These are phyloP conservation scores for Pyrrhia umbra DNA, from an alignment of 2,888 invertebrate species.

Conservation along the genomic window DNA sequence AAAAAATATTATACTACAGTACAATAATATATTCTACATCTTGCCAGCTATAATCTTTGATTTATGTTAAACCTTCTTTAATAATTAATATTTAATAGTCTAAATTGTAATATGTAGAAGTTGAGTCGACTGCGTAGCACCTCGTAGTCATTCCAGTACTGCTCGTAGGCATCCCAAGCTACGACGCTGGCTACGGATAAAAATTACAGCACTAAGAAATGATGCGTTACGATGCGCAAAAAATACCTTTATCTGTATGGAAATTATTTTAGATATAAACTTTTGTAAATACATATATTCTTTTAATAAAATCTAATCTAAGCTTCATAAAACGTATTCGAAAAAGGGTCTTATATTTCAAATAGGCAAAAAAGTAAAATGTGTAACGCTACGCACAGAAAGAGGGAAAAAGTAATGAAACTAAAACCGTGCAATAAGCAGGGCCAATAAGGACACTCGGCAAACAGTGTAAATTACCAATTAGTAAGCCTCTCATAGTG, in stretches of 20 bases:
- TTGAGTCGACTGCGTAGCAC: constrained; percentile 4
- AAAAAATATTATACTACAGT: not conserved
- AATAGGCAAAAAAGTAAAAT: not conserved
- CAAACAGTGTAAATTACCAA: constrained; percentile 78
- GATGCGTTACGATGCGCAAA: too few relatives aligned
- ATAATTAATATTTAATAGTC: not conserved
- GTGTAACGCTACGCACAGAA: not conserved
- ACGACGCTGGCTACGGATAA: not conserved
- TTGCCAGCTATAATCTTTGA: not conserved
- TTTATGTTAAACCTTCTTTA: not conserved
- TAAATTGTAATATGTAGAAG: not conserved
- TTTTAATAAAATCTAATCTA: too few relatives aligned
- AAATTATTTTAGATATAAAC: too few relatives aligned
- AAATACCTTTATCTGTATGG: too few relatives aligned
- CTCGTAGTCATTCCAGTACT: constrained; percentile 10
- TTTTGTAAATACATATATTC: too few relatives aligned
- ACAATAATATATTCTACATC: not conserved
- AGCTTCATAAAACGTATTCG: not conserved
- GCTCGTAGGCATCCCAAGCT: not conserved
- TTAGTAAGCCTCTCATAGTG: constrained; percentile 76
- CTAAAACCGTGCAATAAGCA: constrained; percentile 39
- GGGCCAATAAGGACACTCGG: constrained; percentile 53
- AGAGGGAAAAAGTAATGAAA: constrained; percentile 30
- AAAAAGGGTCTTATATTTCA: not conserved
- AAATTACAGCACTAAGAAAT: too few relatives aligned